Percentiles rank a stretch among this genome's conserved stretches.
These are phyloP conservation scores for Eupithecia subumbrata DNA, from an alignment of 2,888 invertebrate species.

Conservation along the genomic window DNA sequence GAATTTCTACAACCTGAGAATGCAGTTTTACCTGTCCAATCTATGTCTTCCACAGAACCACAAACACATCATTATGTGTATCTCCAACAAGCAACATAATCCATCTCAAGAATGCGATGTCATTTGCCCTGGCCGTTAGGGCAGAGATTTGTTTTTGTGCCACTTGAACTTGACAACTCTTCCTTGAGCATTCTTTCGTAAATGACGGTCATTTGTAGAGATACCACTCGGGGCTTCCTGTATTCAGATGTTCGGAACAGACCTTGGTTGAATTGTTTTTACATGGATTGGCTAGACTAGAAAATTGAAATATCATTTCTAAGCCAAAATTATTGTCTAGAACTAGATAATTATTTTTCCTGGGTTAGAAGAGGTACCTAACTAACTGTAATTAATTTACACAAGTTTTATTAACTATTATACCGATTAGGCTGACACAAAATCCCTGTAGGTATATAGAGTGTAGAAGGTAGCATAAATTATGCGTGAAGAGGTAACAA, in stretches of 20 bases:
- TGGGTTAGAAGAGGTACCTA: not conserved
- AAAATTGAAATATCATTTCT: not conserved
- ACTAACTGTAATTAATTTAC: not conserved
- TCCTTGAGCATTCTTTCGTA: constrained; percentile 45
- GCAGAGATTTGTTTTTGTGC: constrained; percentile 39
- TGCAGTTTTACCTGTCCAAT: not conserved
- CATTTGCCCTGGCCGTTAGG: constrained; percentile 43
- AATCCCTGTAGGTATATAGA: too few relatives aligned
- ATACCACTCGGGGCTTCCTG: constrained; percentile 4
- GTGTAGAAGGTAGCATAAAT: not conserved
- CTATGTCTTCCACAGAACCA: constrained; percentile 12
- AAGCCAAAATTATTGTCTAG: too few relatives aligned
- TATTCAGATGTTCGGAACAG: constrained; percentile 5
- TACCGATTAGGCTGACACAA: not conserved
- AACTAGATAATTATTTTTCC: not conserved
- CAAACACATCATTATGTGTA: constrained; percentile 22
- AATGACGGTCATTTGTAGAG: constrained; percentile 27
- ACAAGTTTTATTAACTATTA: not conserved
- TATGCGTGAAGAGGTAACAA: not conserved
- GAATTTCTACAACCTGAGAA: not conserved
- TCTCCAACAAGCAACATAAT: constrained; percentile 32
- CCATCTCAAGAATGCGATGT: constrained; percentile 47
- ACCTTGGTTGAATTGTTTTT: not conserved
- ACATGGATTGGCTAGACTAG: not conserved
- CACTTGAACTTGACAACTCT: constrained; percentile 35